Evolutionary conservation across 2,113 vertebrate genomes (phyloP), one percentile per base, ranked within the genome.

Genomic region (Haliaeetus leucogaster): DNA sequence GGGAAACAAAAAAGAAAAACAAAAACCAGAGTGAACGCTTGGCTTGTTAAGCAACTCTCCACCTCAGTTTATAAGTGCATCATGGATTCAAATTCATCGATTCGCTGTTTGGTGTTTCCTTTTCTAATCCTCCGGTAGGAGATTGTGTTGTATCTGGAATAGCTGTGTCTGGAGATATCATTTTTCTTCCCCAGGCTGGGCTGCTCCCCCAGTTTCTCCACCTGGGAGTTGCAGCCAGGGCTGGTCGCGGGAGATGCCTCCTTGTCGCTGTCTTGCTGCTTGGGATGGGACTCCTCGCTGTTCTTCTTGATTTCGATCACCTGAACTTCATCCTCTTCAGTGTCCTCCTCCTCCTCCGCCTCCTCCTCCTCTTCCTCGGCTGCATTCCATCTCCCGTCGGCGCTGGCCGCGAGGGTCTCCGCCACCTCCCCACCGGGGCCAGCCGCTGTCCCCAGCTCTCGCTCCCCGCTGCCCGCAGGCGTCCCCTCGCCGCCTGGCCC

Each of bases 21-120:
- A 7, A 16, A 19, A 55, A 47, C 67, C 8, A 12, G 36, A 61
- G 93, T 50, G 61, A 53, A 27, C 11, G 80, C 76, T 87, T 0
- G 10, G 86, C 43, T 71, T 16, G 6, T n/a, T 13, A 3, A 36
- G 81, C 47, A 4, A 27, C 66, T 15, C 91, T 55, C 85, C 85
- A 36, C 59, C 92, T 96, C 95, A 81, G 90, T 97, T 98, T 96
- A 99, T 43, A 97, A 98, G 97, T 99, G 98, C 93, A 99, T 98
- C 99, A 99, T 99, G 86, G 98, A 98, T 87, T 99, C 99, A 52
- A 99, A 99, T 86, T 99, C 98, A 34, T 99, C 98, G 12, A 99
- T 99, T 90, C 98, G 98, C 95, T 99, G 98, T 22, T 98, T 99
- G 52, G 99, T 99, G 97, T 99, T 99, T 83, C 99, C 99, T 97